Evolutionary conservation across 2,888 invertebrate species (phyloP).

Genomic region (Tortrix viridana): DNA sequence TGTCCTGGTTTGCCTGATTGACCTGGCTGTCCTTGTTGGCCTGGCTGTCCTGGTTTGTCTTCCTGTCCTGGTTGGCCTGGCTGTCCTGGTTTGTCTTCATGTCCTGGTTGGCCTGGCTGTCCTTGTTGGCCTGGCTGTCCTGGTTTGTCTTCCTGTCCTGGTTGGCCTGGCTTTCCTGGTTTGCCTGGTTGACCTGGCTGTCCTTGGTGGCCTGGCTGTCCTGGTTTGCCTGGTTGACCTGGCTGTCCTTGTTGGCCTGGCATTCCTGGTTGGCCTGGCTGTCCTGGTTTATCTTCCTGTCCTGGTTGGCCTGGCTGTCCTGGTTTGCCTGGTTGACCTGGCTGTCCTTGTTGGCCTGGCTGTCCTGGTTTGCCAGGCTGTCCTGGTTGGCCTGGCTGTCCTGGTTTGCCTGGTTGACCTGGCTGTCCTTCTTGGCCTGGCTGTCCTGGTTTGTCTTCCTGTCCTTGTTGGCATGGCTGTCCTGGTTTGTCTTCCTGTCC

Average conservation of each 20-base stretch:
- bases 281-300: neutral
- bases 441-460: neutral
- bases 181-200: neutral
- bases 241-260: neutral
- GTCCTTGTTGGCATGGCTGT: neutral
- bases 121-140: neutral
- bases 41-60: neutral
- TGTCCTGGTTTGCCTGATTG: neutral
- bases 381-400: neutral
- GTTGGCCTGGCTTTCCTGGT: neutral
- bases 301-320: neutral
- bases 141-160: neutral
- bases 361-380: neutral
- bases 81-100: neutral
- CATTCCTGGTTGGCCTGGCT: neutral
- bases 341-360: neutral
- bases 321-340: neutral
- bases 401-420: neutral
- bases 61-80: neutral
- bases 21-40: conserved; percentile 1
- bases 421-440: neutral
- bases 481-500: neutral
- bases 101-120: neutral
- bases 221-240: neutral
- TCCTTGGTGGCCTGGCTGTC: neutral